Percentiles rank a stretch among this genome's conserved stretches.
phyloP scores from a whole-genome alignment of 2,888 invertebrate species.

The Tinea semifulvella region DNA sequence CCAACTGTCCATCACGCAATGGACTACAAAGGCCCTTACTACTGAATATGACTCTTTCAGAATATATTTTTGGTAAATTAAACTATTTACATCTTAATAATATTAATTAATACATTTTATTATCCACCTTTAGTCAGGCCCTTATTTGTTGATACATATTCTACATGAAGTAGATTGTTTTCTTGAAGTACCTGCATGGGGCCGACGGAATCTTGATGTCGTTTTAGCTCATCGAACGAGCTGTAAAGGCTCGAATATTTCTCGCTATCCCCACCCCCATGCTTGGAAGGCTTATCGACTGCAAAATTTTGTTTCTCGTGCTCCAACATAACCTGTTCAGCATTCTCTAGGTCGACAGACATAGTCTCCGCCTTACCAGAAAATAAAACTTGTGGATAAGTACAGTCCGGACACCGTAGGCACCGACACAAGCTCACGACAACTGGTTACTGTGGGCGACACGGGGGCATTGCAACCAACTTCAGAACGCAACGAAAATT shows the following conservation, averaged over 20 bases:
- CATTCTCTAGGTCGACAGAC: slow-evolving; percentile 61
- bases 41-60: no score
- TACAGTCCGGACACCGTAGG: slow-evolving; percentile 26
- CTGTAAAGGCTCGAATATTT: slow-evolving; percentile 56
- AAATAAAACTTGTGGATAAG: slow-evolving; percentile 57
- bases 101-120: no score
- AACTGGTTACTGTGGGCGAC: slow-evolving; percentile 16
- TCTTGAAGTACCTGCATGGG: slow-evolving; percentile 42
- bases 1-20: no score
- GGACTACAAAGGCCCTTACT: no score
- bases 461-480: background rate
- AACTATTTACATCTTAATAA: no score
- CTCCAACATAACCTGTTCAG: slow-evolving; percentile 63
- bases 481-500: no score
- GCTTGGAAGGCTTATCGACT: slow-evolving; percentile 35
- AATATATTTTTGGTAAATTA: no score
- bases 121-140: no score
- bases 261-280: slow-evolving; percentile 31
- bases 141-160: no score
- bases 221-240: slow-evolving; percentile 54
- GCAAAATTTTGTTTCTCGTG: slow-evolving; percentile 42
- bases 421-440: slow-evolving; percentile 36
- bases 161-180: slow-evolving; percentile 7
- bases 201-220: slow-evolving; percentile 46
- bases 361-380: slow-evolving; percentile 62